phyloP scores from a whole-genome alignment of 2,797 vertebrate genomes.

The Jordanella pulchra region DNA sequence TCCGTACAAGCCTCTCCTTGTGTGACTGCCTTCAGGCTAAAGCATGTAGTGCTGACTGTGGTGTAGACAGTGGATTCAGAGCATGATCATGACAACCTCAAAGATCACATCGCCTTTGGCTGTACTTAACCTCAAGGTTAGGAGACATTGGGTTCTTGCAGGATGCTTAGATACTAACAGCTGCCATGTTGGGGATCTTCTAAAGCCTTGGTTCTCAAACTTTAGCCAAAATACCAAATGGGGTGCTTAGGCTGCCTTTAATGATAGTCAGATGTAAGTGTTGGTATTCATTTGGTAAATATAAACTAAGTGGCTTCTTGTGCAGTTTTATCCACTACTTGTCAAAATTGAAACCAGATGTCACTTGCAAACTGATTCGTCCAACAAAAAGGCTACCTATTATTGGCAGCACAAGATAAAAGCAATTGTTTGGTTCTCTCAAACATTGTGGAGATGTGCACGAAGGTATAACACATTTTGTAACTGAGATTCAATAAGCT shows the following conservation, averaged over 20 bases:
- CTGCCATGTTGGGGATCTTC: constrained; percentile 63
- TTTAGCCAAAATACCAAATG: background rate
- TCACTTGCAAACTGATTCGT: background rate
- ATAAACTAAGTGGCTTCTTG: background rate
- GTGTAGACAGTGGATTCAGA: constrained; percentile 57
- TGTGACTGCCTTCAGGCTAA: constrained; percentile 66
- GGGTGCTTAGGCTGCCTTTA: background rate
- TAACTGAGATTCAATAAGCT: background rate
- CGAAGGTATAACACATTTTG: background rate
- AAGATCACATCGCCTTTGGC: constrained; percentile 70
- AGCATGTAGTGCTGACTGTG: constrained; percentile 71
- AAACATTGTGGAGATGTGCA: background rate
- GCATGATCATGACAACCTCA: constrained; percentile 68
- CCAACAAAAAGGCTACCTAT: background rate
- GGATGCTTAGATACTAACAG: constrained; percentile 59
- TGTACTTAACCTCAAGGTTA: constrained; percentile 73
- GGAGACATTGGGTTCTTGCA: constrained; percentile 61
- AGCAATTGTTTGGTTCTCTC: background rate
- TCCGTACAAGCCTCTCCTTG: constrained; percentile 65
- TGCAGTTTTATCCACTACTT: background rate
- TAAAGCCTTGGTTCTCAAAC: constrained; percentile 21
- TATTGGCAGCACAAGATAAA: background rate
- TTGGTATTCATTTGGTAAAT: background rate
- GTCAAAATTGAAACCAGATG: background rate
- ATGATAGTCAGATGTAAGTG: background rate